Base-by-base conservation (phyloP, 1,140 invertebrate species). In the Pachyrhynchus sulphureomaculatus region DNA sequence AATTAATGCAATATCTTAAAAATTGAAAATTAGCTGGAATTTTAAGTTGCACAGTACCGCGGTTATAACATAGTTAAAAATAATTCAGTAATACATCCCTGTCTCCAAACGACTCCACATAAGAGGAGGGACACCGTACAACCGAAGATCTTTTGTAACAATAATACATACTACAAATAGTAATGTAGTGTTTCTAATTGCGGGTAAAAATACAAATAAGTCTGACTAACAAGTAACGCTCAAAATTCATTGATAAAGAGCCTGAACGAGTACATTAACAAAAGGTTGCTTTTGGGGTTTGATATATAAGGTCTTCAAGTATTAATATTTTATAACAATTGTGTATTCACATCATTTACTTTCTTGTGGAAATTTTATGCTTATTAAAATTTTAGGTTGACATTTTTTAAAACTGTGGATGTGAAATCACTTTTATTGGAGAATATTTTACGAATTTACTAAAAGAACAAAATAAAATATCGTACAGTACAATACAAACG, bases 101-200 rank as follows among this genome's bases (percentile, higher is more conserved):
- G 42, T 8, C 6, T 20, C 4, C n/a, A n/a, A n/a, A n/a, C n/a
- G n/a, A n/a, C 10, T 51, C 48, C 17, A 5, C 5, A 36, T 34
- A 18, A n/a, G 9, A 51, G 17, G n/a, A 34, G 17, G 20, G 5
- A 54, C 13, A 17, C n/a, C 13, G 37, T n/a, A 32, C 17, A 13
- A 13, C 13, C 5, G 21, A 6, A 18, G 34, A 20, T 37, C 33
- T 18, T 44, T 52, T 33, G 9, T 52, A 12, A 9, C 37, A 17
- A 33, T 32, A 62, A 2, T 32, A 34, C 13, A 54, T 59, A 58
- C 63, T 65, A 49, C 51, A 65, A 65, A 60, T 61, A 44, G 56
- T 57, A 60, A 37, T 33, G 52, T 65, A 65, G 63, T 65, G 63
- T 59, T 60, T 52, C 63, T 65, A 65, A 65, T 65, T 65, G 63